Base-by-base conservation (phyloP, 2,113 vertebrate species). In the Otis tarda region DNA sequence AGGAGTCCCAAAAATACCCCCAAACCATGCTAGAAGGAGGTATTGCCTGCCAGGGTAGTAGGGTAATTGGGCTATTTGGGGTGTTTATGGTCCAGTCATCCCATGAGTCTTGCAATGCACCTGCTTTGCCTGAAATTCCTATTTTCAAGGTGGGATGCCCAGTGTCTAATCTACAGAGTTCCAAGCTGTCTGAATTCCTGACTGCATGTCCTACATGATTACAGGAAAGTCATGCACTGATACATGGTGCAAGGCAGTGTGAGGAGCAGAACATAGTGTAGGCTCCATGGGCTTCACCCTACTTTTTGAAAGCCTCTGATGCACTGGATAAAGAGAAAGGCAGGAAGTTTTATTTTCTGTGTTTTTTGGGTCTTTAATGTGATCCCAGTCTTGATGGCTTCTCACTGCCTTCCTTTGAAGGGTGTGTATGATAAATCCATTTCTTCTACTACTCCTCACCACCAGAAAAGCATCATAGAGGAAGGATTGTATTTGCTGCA, bases 401-500 rank as follows among this genome's bases (percentile, higher is more conserved):
- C 37, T 49, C 49, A 13, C 31, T 63, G 59, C 8, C 59, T 89
- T 53, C 47, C n/a, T 89, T 31, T 24, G 17, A 30, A 91, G n/a
- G 16, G 7, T 10, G 7, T 2, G 4, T 9, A 4, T 24, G 59
- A 47, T 10, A 49, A 7, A 16, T 83, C 47, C 11, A 5, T 75
- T 83, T 79, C 14, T 82, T 83, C 47, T 30, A 24, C 28, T 24
- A 43, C 23, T 55, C 64, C 25, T 7, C 4, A 4, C 31, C 25
- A 69, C 50, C 59, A 49, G 53, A 20, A 45, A 53, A 7, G 1
- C 7, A 3, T 60, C 87, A 63, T 3, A 1, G 65, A n/a, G 45
- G 17, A 80, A 10, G 3, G 4, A 0, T 28, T 5, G 0, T 39
- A 18, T 33, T 59, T 77, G 7, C 5, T 59, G 6, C 31, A 43